Percentiles rank a stretch among this genome's conserved stretches.
These are phyloP conservation scores for Saturnia pavonia DNA, from an alignment of 2,888 invertebrate genomes.

Conservation along the genomic window DNA sequence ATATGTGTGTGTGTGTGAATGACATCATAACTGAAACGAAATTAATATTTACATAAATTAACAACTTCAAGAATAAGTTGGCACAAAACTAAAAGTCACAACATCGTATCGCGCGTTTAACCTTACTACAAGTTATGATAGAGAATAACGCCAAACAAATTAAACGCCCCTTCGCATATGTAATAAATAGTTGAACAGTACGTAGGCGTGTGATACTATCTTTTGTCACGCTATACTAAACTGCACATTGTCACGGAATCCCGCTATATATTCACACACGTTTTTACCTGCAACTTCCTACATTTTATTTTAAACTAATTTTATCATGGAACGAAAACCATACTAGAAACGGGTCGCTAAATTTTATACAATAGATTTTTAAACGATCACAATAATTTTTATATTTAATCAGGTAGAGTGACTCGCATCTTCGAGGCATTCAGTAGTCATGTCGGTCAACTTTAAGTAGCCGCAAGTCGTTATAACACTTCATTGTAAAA, in stretches of 20 bases:
- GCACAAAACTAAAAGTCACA: neutral
- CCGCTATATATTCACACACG: neutral
- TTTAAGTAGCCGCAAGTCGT: too few relatives aligned
- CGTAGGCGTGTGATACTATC: conserved; percentile 9
- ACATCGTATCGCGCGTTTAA: neutral
- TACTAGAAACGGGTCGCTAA: too few relatives aligned
- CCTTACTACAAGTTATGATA: neutral
- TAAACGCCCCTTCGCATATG: conserved; percentile 15
- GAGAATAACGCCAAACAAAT: conserved; percentile 7
- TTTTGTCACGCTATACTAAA: conserved; percentile 14
- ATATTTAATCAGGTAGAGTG: too few relatives aligned
- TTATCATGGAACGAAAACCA: too few relatives aligned
- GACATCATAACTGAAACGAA: too few relatives aligned
- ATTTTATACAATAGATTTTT: too few relatives aligned
- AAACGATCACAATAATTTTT: too few relatives aligned
- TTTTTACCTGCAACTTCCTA: neutral
- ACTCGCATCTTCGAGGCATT: too few relatives aligned
- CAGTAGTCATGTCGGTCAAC: too few relatives aligned
- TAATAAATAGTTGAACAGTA: conserved; percentile 16
- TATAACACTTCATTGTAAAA: too few relatives aligned
- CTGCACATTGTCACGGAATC: conserved; percentile 1
- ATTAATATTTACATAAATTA: too few relatives aligned
- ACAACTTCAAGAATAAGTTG: neutral
- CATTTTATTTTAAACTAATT: neutral
- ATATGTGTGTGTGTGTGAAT: too few relatives aligned